Evolutionary conservation across 2,797 vertebrate genomes (phyloP).

Genomic region (Tangara arthus): DNA sequence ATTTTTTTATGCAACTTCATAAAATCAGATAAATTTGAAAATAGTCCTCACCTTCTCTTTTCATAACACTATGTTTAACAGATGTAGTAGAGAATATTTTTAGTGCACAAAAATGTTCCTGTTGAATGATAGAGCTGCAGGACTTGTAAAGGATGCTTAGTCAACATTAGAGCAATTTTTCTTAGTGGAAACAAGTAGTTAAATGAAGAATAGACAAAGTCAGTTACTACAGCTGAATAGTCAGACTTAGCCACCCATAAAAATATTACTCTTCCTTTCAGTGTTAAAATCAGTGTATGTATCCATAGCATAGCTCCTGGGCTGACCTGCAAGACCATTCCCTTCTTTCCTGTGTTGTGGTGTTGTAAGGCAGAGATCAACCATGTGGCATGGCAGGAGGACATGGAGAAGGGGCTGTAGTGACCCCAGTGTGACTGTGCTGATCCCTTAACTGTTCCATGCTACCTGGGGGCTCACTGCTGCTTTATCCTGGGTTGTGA

Average conservation of each 20-base stretch:
- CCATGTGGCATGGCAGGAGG: neutral
- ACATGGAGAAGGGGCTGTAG: neutral
- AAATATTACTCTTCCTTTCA: neutral
- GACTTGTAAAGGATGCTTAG: neutral
- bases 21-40: neutral
- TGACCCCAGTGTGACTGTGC: accelerated
- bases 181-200: neutral
- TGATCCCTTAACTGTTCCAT: neutral
- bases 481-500: neutral
- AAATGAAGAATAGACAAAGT: neutral
- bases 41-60: neutral
- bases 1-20: neutral
- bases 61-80: neutral
- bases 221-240: neutral
- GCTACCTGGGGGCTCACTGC: neutral
- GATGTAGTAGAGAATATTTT: neutral
- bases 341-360: neutral
- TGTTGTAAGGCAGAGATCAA: neutral
- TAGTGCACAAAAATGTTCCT: neutral
- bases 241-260: neutral
- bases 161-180: neutral
- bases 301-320: neutral
- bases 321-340: neutral
- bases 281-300: neutral
- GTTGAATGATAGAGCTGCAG: neutral